Conservation (phyloP, 2,888 invertebrate genomes). For the Orthosia gothica region DNA sequence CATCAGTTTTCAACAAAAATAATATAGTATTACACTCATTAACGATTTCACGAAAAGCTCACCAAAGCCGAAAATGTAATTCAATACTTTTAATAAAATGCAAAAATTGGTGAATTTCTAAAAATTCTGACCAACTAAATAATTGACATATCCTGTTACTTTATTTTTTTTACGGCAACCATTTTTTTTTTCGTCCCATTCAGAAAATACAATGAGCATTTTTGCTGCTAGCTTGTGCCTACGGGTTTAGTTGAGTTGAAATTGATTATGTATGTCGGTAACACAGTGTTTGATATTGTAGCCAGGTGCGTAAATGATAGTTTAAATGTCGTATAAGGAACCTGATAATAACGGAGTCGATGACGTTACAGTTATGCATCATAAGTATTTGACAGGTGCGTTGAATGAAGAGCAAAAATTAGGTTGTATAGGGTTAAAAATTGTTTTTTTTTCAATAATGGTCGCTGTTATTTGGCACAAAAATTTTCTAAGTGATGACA, state of each 20-base stretch:
- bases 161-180: constrained; percentile 25
- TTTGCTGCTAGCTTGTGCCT: constrained; percentile 15
- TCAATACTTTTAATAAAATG: constrained; percentile 46
- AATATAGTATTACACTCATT: constrained; percentile 64
- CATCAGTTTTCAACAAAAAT: constrained; percentile 20
- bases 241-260: constrained; percentile 18
- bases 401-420: not conserved
- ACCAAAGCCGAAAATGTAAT: constrained; percentile 43
- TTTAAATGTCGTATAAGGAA: not conserved
- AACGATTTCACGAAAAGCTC: constrained; percentile 45
- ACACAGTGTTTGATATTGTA: not conserved
- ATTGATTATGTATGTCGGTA: constrained; percentile 30
- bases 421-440: too few species aligned
- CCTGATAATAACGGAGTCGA: not conserved
- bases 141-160: constrained; percentile 77
- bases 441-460: too few species aligned
- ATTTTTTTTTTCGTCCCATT: constrained; percentile 23
- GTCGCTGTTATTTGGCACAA: too few species aligned
- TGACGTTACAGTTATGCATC: not conserved
- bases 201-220: constrained; percentile 30
- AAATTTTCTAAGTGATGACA: too few species aligned
- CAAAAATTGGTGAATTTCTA: constrained; percentile 33
- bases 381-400: constrained; percentile 21
- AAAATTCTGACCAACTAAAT: constrained; percentile 57
- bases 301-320: constrained; percentile 34